Base-by-base conservation (phyloP, 2,113 vertebrate genomes). In the Willisornis vidua region DNA sequence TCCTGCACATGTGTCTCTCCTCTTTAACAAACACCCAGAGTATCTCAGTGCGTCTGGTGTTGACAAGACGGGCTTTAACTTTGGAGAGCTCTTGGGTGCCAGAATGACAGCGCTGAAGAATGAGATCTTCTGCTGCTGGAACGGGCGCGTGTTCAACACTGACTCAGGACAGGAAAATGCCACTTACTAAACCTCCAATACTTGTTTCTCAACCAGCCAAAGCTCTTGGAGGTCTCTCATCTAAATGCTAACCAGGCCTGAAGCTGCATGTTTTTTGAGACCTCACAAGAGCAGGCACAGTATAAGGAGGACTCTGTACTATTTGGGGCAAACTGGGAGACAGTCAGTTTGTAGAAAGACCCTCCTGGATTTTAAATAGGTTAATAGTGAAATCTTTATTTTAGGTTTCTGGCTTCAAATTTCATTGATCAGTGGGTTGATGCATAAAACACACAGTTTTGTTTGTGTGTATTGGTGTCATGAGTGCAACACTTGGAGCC, bases 151-250 rank as follows among this genome's bases (percentile, higher is more conserved):
- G 43, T 93, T 95, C 87, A 89, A 73, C 71, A 63, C 77, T 89
- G 89, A 91, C 90, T 93, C 87, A 83, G 49, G 75, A 85, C 85
- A 86, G 63, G 91, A 93, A 92, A 96, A 96, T 58, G 71, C 57
- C 90, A 84, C 75, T 94, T 92, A 57, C 62, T 73, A n/a, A 94
- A 83, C 43, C 24, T 87, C 85, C 79, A 88, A 5, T 33, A 35
- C 68, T 83, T 67, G 24, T 92, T 95, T 96, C 85, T 90, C 93
- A 88, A 83, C 68, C 81, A 71, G 58, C n/a, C 51, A 51, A 76
- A 85, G 63, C 55, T 91, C 82, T 84, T 72, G 72, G 71, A 96
- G 82, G 82, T 94, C 92, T 90, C 82, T 45, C 72, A 52, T 90
- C 55, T 25, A 46, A 84, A 86, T 14, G 29, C 33, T 70, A 87